Evolutionary conservation across 1,140 invertebrate genomes (phyloP).

Genomic region (Pectinophora gossypiella): DNA sequence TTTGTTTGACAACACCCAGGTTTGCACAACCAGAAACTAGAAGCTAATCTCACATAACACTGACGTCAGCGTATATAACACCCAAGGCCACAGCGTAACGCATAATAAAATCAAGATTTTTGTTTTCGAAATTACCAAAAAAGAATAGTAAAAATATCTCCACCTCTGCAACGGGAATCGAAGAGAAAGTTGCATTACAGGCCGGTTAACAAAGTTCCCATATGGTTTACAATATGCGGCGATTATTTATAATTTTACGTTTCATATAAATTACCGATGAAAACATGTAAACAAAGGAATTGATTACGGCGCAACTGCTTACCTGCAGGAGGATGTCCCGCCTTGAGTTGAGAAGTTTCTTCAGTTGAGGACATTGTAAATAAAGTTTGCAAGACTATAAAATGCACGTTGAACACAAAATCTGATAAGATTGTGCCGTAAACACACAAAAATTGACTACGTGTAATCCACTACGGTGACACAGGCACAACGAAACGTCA

Average conservation of each 20-base stretch:
- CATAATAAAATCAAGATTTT: not conserved
- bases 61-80: not conserved
- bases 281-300: conserved; percentile 22
- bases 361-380: conserved; percentile 70
- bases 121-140: not conserved
- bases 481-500: conserved; percentile 25
- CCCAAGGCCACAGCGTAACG: not conserved
- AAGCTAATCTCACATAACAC: not conserved
- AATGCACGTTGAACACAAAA: conserved; percentile 11
- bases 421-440: conserved; percentile 41
- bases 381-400: conserved; percentile 5
- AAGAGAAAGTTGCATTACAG: too few relatives aligned
- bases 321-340: conserved; percentile 91
- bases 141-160: not conserved
- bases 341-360: conserved; percentile 82
- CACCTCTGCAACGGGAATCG: too few relatives aligned
- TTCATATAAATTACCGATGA: not conserved
- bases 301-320: conserved; percentile 32
- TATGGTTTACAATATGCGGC: not conserved
- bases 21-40: not conserved
- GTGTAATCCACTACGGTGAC: conserved; percentile 39
- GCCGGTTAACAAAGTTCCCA: too few relatives aligned
- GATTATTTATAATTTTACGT: not conserved
- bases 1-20: not conserved
- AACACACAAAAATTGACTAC: conserved; percentile 46